phyloP scores from a whole-genome alignment of 2,113 vertebrate genomes.

The Carollia perspicillata region DNA sequence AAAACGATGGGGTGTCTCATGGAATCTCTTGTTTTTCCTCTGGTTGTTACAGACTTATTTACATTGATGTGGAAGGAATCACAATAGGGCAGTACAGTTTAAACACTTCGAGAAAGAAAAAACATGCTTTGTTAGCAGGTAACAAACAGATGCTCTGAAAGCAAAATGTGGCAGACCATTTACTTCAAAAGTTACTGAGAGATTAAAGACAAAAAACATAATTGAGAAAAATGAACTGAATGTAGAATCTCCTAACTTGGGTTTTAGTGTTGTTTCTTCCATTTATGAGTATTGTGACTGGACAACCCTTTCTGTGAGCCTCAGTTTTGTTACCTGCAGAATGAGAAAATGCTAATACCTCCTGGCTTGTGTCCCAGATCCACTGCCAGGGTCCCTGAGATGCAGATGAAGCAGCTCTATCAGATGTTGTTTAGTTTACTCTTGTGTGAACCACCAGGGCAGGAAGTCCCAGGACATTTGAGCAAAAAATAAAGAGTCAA shows the following conservation, averaged over 20 bases:
- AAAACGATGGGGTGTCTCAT: accelerated
- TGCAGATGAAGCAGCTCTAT: background rate
- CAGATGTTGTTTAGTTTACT: background rate
- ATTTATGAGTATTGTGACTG: background rate
- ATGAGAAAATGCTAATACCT: background rate
- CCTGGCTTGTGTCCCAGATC: background rate
- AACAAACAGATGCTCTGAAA: background rate
- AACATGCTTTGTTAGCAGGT: background rate
- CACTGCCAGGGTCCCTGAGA: background rate
- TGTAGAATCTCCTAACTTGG: background rate
- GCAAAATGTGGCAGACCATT: background rate
- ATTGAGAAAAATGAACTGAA: background rate
- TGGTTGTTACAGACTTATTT: background rate
- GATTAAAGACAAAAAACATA: background rate
- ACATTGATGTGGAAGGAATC: background rate
- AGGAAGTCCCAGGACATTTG: background rate
- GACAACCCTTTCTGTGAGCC: background rate
- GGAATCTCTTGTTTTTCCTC: background rate
- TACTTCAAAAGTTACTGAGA: background rate
- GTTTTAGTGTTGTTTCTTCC: background rate
- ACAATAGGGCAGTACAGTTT: background rate
- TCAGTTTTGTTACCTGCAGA: background rate
- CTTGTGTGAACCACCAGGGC: background rate
- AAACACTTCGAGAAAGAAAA: background rate
- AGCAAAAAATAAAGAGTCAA: background rate